Evolutionary conservation across 2,888 invertebrate genomes (phyloP).

Genomic region (Suillia variegata): DNA sequence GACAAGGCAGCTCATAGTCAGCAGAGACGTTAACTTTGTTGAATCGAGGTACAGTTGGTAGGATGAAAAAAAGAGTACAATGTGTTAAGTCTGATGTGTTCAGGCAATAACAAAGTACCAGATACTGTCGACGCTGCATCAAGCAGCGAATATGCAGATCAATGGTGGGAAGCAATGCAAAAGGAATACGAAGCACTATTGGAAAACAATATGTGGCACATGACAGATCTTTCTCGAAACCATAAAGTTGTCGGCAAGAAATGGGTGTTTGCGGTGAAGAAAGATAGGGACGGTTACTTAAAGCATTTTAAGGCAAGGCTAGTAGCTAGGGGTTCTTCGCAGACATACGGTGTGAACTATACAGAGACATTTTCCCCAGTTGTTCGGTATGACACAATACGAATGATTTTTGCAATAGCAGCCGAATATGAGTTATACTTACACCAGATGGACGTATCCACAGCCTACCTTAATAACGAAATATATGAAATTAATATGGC

Average conservation of each 20-base stretch:
- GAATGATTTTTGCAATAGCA: constrained; percentile 24
- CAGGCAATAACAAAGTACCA: background rate
- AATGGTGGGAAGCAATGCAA: constrained; percentile 15
- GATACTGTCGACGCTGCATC: constrained; percentile 3
- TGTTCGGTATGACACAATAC: constrained; percentile 22
- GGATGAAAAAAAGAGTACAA: background rate
- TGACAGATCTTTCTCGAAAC: constrained; percentile 14
- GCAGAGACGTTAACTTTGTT: no score
- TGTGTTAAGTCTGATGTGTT: background rate
- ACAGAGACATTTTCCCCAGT: constrained; percentile 31
- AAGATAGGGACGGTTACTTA: constrained; percentile 8
- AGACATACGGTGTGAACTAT: constrained; percentile 29
- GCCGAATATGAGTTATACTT: constrained; percentile 20
- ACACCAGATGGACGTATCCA: constrained; percentile 24
- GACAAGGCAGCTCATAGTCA: background rate
- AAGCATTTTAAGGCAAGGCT: constrained; percentile 18
- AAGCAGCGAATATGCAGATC: background rate
- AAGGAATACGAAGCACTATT: constrained; percentile 3
- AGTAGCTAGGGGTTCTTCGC: constrained; percentile 26
- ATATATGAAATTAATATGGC: constrained; percentile 12
- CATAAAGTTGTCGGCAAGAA: constrained; percentile 15
- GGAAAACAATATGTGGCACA: constrained; percentile 17
- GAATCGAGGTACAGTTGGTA: constrained; percentile 1
- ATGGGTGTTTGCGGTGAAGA: constrained; percentile 21
- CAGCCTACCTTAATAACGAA: constrained; percentile 15